These are phyloP conservation scores for Symphodus melops DNA, from an alignment of 2,113 vertebrate species.

Conservation along the genomic window DNA sequence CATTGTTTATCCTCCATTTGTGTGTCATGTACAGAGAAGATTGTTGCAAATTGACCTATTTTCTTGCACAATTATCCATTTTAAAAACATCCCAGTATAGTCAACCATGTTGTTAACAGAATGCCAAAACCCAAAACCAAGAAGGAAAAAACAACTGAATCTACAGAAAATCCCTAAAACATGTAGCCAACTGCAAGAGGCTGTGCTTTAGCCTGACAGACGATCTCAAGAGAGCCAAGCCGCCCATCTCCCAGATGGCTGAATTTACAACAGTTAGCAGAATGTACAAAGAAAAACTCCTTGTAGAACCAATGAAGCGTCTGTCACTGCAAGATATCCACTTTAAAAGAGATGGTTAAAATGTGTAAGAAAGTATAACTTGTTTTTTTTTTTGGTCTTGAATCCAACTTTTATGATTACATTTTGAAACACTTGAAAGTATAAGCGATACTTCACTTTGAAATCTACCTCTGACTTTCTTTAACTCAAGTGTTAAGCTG, in stretches of 20 bases:
- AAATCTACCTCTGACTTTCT: too few species aligned
- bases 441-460: too few species aligned
- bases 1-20: background rate
- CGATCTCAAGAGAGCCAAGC: constrained; percentile 60
- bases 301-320: constrained; percentile 49
- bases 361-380: background rate
- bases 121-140: constrained; percentile 21
- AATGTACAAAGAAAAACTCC: constrained; percentile 34
- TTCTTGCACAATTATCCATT: constrained; percentile 37
- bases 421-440: too few species aligned
- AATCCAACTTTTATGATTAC: too few species aligned
- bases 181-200: constrained; percentile 53
- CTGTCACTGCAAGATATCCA: constrained; percentile 38
- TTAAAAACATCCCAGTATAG: constrained; percentile 29
- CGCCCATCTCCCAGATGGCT: constrained; percentile 75
- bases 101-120: constrained; percentile 28
- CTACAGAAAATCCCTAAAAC: constrained; percentile 58
- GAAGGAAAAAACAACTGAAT: constrained; percentile 44
- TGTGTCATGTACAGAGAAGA: background rate
- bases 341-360: constrained; percentile 14
- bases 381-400: too few species aligned
- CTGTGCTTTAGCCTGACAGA: constrained; percentile 56
- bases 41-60: constrained; percentile 3
- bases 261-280: constrained; percentile 47
- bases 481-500: too few species aligned